Percentiles rank a stretch among this genome's conserved stretches.
Conservation (phyloP, 2,888 invertebrate genomes). For the Lampropteryx suffumata region DNA sequence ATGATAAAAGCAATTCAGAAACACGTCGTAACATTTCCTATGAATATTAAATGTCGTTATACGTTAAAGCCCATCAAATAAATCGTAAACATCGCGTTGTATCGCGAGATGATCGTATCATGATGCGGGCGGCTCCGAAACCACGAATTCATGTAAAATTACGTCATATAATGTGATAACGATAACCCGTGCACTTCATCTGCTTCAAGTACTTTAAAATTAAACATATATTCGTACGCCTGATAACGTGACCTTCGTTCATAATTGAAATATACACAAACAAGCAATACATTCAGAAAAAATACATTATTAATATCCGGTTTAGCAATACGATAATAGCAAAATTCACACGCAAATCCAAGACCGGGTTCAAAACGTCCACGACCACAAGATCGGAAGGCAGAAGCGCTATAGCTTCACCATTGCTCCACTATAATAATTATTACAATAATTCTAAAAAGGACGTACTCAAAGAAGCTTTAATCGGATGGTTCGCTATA, state of each 20-base stretch:
- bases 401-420: too few relatives aligned
- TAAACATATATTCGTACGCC: background rate
- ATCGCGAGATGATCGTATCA: slow-evolving; percentile 19
- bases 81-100: slow-evolving; percentile 24
- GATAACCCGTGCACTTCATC: slow-evolving; percentile 40
- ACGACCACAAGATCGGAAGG: too few relatives aligned
- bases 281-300: background rate
- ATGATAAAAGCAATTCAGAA: slow-evolving; percentile 28
- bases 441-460: background rate
- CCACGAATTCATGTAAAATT: slow-evolving; percentile 41
- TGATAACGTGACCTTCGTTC: background rate
- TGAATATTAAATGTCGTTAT: slow-evolving; percentile 31
- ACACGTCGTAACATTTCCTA: slow-evolving; percentile 29
- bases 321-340: background rate
- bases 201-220: slow-evolving; percentile 4
- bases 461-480: background rate
- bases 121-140: slow-evolving; percentile 39
- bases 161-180: slow-evolving; percentile 46
- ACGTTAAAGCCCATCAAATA: slow-evolving; percentile 23
- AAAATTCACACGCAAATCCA: background rate
- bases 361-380: too few relatives aligned
- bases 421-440: too few relatives aligned
- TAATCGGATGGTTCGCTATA: slow-evolving; percentile 9
- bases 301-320: slow-evolving; percentile 1
- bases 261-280: background rate